Evolutionary conservation across 2,113 vertebrate species (phyloP).

Genomic region (Platichthys stellatus): DNA sequence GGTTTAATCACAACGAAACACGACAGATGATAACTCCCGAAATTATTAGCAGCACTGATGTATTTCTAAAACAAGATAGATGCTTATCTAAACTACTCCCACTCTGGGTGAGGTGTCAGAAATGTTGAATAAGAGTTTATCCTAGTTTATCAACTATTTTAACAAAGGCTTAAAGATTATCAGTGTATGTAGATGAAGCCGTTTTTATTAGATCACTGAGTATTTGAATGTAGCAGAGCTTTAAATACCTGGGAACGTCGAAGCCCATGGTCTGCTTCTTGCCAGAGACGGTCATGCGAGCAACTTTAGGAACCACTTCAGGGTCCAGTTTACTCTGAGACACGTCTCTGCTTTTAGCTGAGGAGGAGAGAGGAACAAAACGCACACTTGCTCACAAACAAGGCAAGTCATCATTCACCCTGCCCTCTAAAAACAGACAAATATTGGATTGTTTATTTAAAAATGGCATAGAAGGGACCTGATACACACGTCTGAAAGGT

Average conservation of each 20-base stretch:
- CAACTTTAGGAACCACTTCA: slow-evolving; percentile 94
- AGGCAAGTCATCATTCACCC: slow-evolving; percentile 9
- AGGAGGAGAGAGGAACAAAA: slow-evolving; percentile 58
- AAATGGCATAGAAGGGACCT: background rate
- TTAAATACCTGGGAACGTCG: slow-evolving; percentile 91
- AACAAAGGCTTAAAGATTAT: background rate
- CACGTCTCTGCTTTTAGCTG: slow-evolving; percentile 89
- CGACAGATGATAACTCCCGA: background rate
- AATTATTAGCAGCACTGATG: background rate
- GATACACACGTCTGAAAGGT: too few species aligned
- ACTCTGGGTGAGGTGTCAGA: too few species aligned
- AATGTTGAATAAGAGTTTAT: background rate
- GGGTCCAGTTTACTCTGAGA: slow-evolving; percentile 85
- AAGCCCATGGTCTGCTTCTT: slow-evolving; percentile 99
- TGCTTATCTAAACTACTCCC: too few species aligned
- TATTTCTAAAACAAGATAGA: too few species aligned
- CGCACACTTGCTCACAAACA: slow-evolving; percentile 25
- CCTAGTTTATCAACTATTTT: background rate
- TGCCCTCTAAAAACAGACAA: background rate
- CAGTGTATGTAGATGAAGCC: too few species aligned
- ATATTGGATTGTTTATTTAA: background rate
- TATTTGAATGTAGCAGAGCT: background rate
- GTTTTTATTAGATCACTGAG: background rate
- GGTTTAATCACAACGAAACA: too few species aligned
- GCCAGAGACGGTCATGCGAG: slow-evolving; percentile 97